Percentiles rank a stretch among this genome's conserved stretches.
Conservation (phyloP, 2,888 invertebrate species). For the Spicauda simplicius region DNA sequence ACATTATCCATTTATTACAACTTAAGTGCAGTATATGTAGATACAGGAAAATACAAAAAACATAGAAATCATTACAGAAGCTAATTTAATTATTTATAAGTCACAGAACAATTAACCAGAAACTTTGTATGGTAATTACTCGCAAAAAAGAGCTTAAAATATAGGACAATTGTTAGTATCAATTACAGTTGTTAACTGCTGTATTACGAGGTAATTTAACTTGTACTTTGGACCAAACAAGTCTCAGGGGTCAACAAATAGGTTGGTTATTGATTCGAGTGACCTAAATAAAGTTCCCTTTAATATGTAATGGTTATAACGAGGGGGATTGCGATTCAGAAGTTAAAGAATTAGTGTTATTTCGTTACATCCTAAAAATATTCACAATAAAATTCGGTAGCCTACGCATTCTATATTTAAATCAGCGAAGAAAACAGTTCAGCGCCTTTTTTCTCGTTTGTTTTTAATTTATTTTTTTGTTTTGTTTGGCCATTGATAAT, state of each 20-base stretch:
- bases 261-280: slow-evolving; percentile 4
- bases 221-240: neutral
- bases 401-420: slow-evolving; percentile 3
- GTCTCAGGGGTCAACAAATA: neutral
- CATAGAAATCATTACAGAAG: too few relatives aligned
- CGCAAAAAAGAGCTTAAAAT: too few relatives aligned
- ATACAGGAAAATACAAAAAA: too few relatives aligned
- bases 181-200: neutral
- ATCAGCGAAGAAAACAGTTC: too few relatives aligned
- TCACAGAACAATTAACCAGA: too few relatives aligned
- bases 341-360: neutral
- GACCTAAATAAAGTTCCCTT: slow-evolving; percentile 23
- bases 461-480: too few relatives aligned
- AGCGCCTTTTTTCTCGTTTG: too few relatives aligned
- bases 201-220: neutral
- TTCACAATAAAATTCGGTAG: neutral
- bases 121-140: neutral
- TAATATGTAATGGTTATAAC: slow-evolving; percentile 11
- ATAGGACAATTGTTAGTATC: neutral
- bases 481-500: too few relatives aligned
- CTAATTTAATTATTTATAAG: too few relatives aligned
- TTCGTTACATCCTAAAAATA: slow-evolving; percentile 8
- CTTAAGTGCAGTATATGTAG: too few relatives aligned
- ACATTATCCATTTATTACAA: too few relatives aligned
- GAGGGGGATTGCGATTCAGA: neutral